These are phyloP conservation scores for Hoplodrina ambigua DNA, from an alignment of 2,888 invertebrate genomes.

Conservation along the genomic window DNA sequence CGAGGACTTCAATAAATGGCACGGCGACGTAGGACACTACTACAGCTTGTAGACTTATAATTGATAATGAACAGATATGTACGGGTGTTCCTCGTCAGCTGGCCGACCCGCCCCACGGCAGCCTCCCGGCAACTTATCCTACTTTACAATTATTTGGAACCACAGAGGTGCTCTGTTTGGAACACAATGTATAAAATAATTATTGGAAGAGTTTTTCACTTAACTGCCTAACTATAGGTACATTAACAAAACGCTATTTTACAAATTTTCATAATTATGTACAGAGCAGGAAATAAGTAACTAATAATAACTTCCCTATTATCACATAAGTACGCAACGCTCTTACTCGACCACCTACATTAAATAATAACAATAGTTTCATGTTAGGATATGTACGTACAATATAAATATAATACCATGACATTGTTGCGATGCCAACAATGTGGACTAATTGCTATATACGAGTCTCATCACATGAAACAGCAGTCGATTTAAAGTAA, in stretches of 20 bases:
- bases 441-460: slow-evolving; percentile 71
- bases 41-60: slow-evolving; percentile 40
- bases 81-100: slow-evolving; percentile 37
- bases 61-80: slow-evolving; percentile 57
- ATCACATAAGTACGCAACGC: slow-evolving; percentile 89
- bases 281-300: slow-evolving; percentile 84
- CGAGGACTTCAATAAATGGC: slow-evolving; percentile 55
- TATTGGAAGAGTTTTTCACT: slow-evolving; percentile 76
- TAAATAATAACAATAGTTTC: slow-evolving; percentile 79
- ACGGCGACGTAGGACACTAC: slow-evolving; percentile 57
- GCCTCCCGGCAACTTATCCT: slow-evolving; percentile 54
- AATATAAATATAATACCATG: slow-evolving; percentile 83
- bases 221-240: slow-evolving; percentile 69
- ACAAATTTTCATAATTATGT: slow-evolving; percentile 81
- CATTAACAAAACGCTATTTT: slow-evolving; percentile 72
- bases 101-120: slow-evolving; percentile 28
- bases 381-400: slow-evolving; percentile 83
- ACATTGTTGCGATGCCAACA: slow-evolving; percentile 73
- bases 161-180: slow-evolving; percentile 68
- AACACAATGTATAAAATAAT: slow-evolving; percentile 70
- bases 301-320: slow-evolving; percentile 82
- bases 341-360: slow-evolving; percentile 76
- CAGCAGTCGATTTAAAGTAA: slow-evolving; percentile 88
- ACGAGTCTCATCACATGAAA: slow-evolving; percentile 87
- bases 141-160: slow-evolving; percentile 69